These are phyloP conservation scores for Coreius guichenoti DNA, from an alignment of 2,797 vertebrate genomes.

Conservation along the genomic window DNA sequence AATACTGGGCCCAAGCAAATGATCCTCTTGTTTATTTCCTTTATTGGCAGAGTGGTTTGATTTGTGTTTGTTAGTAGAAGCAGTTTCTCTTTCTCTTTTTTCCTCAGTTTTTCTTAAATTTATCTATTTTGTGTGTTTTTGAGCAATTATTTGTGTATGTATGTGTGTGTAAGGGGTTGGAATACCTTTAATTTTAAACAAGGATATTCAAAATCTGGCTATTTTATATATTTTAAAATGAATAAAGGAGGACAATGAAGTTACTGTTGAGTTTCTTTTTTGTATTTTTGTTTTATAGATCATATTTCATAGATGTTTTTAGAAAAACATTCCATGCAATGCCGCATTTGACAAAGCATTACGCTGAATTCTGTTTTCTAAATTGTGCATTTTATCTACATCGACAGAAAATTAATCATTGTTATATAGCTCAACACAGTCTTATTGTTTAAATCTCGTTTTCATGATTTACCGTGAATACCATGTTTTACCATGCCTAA, in stretches of 20 bases:
- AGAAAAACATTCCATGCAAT: not conserved
- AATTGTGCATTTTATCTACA: not conserved
- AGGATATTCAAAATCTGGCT: conserved; percentile 23
- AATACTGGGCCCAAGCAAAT: not conserved
- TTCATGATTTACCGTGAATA: too few species aligned
- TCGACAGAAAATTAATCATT: too few species aligned
- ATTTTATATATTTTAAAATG: conserved; percentile 32
- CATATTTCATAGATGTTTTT: not conserved
- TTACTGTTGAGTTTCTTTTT: not conserved
- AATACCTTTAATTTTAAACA: not conserved
- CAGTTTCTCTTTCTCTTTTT: not conserved
- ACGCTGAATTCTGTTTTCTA: not conserved
- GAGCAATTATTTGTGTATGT: conserved; percentile 19
- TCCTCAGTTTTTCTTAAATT: not conserved
- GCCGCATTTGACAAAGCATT: too few species aligned
- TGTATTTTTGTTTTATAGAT: not conserved
- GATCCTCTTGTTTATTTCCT: not conserved
- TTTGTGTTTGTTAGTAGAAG: conserved; percentile 27
- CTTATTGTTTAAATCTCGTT: too few species aligned
- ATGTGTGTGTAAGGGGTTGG: conserved; percentile 4
- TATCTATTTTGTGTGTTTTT: conserved; percentile 44
- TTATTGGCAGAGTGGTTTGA: conserved; percentile 27
- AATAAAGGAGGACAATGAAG: conserved; percentile 47
- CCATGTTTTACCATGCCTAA: too few species aligned
- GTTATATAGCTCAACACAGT: too few species aligned